Evolutionary conservation across 2,113 vertebrate genomes (phyloP).

Genomic region (Alaudala cheleensis): DNA sequence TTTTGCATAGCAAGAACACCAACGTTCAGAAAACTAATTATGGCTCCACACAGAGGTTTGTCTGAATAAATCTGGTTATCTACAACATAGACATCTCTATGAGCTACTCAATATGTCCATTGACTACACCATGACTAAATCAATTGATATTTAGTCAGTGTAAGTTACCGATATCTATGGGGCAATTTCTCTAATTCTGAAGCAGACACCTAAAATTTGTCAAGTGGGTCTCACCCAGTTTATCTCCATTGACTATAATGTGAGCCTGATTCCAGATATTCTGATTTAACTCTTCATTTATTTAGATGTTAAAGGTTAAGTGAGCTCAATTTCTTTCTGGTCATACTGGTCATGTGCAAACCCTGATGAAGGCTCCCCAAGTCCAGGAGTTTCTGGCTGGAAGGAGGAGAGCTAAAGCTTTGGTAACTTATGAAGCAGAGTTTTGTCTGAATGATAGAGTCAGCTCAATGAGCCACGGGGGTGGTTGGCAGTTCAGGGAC

Average conservation of each 20-base stretch:
- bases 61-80: background rate
- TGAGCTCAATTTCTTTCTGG: background rate
- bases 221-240: background rate
- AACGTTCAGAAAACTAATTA: background rate
- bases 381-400: background rate
- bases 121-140: background rate
- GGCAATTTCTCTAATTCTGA: background rate
- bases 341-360: background rate
- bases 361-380: background rate
- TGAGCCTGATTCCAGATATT: fast-evolving
- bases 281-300: background rate
- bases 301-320: background rate
- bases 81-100: background rate
- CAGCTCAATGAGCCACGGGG: background rate
- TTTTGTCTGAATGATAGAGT: background rate
- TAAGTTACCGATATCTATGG: background rate
- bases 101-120: background rate
- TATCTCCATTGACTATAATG: background rate
- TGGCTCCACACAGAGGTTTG: background rate
- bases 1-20: background rate
- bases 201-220: background rate
- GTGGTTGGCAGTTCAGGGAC: background rate
- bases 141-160: background rate
- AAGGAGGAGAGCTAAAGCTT: background rate
- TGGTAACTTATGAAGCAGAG: background rate